Evolutionary conservation across 2,113 vertebrate genomes (phyloP), one percentile per base, ranked within the genome.

Genomic region (Dipodomys stephensi): DNA sequence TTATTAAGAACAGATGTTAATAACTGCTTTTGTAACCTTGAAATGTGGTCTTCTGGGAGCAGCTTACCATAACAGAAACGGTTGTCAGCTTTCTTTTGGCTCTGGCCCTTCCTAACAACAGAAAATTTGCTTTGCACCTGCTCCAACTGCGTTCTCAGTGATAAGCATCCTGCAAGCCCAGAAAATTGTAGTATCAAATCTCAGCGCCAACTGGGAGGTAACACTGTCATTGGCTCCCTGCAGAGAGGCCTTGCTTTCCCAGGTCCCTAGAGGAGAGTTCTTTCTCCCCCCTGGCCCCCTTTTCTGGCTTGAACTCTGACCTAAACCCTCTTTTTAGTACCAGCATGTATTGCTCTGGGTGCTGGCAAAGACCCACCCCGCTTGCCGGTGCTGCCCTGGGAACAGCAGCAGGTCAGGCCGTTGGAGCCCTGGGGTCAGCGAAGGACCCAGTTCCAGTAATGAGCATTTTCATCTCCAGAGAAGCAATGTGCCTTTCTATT

Each of bases 151-250:
- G 97, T 97, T 96, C 95, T 96, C 95, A 90, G 93, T 95, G 96
- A 97, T 98, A 88, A 96, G 94, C 96, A 95, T 96, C 97, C 97
- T 98, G 78, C 57, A 94, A 57, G 98, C 87, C 95, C 80, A 90
- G 94, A 97, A 98, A 97, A 98, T 97, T 96, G 97, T 91, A 96
- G 76, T 92, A 96, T 97, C 97, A 95, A 92, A 97, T 95, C 97
- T 93, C 96, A 91, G n/a, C 88, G 81, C 95, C 96, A 95, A 96
- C 97, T 98, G 96, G 97, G 87, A 96, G 96, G 94, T 46, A 94
- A 49, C 92, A 82, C 93, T 97, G 57, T 76, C 97, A 94, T 96
- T 1, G 1, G 69, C 87, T 97, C 62, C 83, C 95, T 25, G 12
- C 93, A 87, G 93, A 87, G 85, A 97, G 95, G 30, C 20, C 18